Conservation (phyloP, 2,888 invertebrate genomes). For the Chesias legatella region DNA sequence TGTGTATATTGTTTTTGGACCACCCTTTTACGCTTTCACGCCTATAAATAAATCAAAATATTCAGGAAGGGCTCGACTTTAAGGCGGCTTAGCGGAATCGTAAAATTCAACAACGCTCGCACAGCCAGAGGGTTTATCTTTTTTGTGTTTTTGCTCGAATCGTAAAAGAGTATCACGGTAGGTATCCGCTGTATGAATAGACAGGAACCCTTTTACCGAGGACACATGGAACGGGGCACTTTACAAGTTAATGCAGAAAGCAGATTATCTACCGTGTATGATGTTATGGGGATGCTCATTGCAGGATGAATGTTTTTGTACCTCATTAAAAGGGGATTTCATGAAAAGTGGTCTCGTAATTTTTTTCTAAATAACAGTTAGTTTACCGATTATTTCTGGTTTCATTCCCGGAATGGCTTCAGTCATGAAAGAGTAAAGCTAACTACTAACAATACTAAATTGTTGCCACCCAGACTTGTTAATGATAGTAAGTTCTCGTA, state of each 20-base stretch:
- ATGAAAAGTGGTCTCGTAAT: slow-evolving; percentile 4
- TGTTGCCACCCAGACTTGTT: no score
- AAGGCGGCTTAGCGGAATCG: slow-evolving; percentile 79
- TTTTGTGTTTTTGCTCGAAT: slow-evolving; percentile 72
- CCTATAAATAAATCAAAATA: slow-evolving; percentile 81
- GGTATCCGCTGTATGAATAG: slow-evolving; percentile 58
- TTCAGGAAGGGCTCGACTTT: slow-evolving; percentile 79
- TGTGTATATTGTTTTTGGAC: slow-evolving; percentile 74
- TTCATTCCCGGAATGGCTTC: no score
- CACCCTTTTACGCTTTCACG: slow-evolving; percentile 75
- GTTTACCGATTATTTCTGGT: background rate
- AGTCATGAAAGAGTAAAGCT: no score
- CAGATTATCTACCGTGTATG: slow-evolving; percentile 55
- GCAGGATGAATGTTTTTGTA: slow-evolving; percentile 12
- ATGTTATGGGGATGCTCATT: slow-evolving; percentile 25
- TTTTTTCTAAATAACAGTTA: background rate
- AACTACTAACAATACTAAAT: no score
- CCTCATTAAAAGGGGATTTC: slow-evolving; percentile 16
- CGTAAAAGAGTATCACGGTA: slow-evolving; percentile 74
- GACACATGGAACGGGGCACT: slow-evolving; percentile 65
- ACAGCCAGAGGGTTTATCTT: slow-evolving; percentile 72
- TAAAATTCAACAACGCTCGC: slow-evolving; percentile 78
- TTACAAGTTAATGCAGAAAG: slow-evolving; percentile 65
- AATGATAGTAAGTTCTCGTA: no score
- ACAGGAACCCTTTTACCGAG: slow-evolving; percentile 67